phyloP scores from a whole-genome alignment of 2,888 invertebrate species.

The Periphyllus acericola region DNA sequence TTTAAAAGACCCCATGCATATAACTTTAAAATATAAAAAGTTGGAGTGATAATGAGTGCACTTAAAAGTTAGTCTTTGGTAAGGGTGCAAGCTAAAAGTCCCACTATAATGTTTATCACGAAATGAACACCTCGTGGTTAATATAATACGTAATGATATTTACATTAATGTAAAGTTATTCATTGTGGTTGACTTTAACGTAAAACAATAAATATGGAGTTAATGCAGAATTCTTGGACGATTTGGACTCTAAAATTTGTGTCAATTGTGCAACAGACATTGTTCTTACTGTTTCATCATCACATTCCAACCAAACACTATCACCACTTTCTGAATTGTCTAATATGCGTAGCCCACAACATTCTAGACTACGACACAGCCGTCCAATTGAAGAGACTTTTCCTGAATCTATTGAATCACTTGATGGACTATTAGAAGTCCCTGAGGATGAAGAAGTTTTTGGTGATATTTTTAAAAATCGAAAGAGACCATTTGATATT shows the following conservation, averaged over 20 bases:
- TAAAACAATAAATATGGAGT: slow-evolving; percentile 90
- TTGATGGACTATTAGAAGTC: slow-evolving; percentile 43
- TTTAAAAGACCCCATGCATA: not conserved
- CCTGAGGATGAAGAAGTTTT: slow-evolving; percentile 38
- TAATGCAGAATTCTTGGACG: slow-evolving; percentile 76
- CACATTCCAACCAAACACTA: slow-evolving; percentile 84
- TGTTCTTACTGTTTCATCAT: slow-evolving; percentile 85
- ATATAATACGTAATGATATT: slow-evolving; percentile 20
- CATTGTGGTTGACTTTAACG: slow-evolving; percentile 68
- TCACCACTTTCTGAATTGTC: slow-evolving; percentile 66
- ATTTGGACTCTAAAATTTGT: slow-evolving; percentile 79
- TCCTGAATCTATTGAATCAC: slow-evolving; percentile 50
- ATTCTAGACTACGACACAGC: slow-evolving; percentile 71
- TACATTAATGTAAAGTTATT: not conserved
- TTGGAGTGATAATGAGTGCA: not conserved
- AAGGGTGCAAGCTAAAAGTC: slow-evolving; percentile 19
- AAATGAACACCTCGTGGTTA: slow-evolving; percentile 20
- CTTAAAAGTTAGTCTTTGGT: slow-evolving; percentile 58
- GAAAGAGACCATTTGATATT: slow-evolving; percentile 64
- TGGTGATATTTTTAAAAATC: slow-evolving; percentile 53
- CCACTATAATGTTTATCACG: slow-evolving; percentile 26
- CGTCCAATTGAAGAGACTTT: slow-evolving; percentile 50
- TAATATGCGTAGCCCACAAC: slow-evolving; percentile 72
- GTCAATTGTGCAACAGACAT: slow-evolving; percentile 82
- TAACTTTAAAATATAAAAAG: slow-evolving; percentile 29